Base-by-base conservation (phyloP, 2,113 vertebrate species). In the Strix uralensis region DNA sequence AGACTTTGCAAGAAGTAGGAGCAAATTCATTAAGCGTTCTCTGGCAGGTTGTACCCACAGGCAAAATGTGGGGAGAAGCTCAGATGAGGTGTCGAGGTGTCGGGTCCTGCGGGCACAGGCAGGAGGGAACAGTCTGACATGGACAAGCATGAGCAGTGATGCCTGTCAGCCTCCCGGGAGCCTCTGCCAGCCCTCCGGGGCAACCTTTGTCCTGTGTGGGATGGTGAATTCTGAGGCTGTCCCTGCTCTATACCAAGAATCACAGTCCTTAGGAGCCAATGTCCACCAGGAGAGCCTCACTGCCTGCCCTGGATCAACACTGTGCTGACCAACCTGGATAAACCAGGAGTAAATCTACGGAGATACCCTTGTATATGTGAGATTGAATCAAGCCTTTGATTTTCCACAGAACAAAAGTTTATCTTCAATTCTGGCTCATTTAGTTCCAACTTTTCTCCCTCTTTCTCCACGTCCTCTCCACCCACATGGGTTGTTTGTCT, bases 311-410 rank as follows among this genome's bases (percentile, higher is more conserved):
- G 67, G 23, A 30, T 70, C 88, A 69, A 27, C 36, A 2, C 1
- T 49, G 23, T 57, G 85, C 61, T 71, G 55, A 2, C 3, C 1
- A 4, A 20, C 46, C 15, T 12, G 30, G 54, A 23, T 61, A 66
- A 94, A 66, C 13, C 72, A 27, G 38, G 40, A 52, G 15, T 36
- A 27, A 78, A 63, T 51, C 61, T 25, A 20, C 0, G 2, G 57
- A 65, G 27, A 25, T 3, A 16, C 15, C 9, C 21, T 30, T 52
- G 22, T 22, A 7, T 0, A 2, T 2, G 4, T 27, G 46, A 73
- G 79, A 7, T 34, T 3, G 1, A 32, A 46, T n/a, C 42, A 30
- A 70, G 13, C 13, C 81, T 74, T 77, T 58, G 30, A 27, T 90
- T 85, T 90, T 54, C 54, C 55, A 38, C 18, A 18, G 42, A 83